Evolutionary conservation across 2,113 vertebrate species (phyloP).

Genomic region (Sebastes fasciatus): DNA sequence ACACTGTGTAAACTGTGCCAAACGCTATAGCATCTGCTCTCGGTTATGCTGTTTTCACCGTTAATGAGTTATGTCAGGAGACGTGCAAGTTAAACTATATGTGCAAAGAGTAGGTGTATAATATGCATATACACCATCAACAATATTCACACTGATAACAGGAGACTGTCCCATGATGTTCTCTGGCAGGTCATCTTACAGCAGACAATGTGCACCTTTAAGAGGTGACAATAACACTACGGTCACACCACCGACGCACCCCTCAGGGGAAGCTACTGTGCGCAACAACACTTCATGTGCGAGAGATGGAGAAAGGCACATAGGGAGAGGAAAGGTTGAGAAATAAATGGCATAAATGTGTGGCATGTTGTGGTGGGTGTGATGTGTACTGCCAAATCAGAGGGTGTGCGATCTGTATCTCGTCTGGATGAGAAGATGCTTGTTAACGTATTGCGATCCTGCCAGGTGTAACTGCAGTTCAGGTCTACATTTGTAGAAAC

Average conservation of each 20-base stretch:
- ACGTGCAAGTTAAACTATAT: background rate
- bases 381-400: constrained; percentile 7
- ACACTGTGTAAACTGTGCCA: constrained; percentile 10
- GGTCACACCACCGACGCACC: constrained; percentile 37
- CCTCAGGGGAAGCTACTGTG: constrained; percentile 1
- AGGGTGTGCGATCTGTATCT: background rate
- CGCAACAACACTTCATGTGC: constrained; percentile 13
- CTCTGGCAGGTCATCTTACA: constrained; percentile 35
- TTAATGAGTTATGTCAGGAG: background rate
- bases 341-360: background rate
- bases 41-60: constrained; percentile 2
- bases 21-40: constrained; percentile 42
- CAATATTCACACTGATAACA: constrained; percentile 1
- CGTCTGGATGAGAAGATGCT: background rate
- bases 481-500: constrained; percentile 25
- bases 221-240: constrained; percentile 23
- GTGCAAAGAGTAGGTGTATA: background rate
- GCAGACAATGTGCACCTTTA: constrained; percentile 28
- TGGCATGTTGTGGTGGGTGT: background rate
- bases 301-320: background rate
- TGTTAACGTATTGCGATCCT: background rate
- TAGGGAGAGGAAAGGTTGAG: background rate
- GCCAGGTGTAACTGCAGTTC: constrained; percentile 18
- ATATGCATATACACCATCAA: constrained; percentile 7
- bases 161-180: constrained; percentile 13